Conservation (phyloP, 2,113 vertebrate genomes). For the Tetrax tetrax region DNA sequence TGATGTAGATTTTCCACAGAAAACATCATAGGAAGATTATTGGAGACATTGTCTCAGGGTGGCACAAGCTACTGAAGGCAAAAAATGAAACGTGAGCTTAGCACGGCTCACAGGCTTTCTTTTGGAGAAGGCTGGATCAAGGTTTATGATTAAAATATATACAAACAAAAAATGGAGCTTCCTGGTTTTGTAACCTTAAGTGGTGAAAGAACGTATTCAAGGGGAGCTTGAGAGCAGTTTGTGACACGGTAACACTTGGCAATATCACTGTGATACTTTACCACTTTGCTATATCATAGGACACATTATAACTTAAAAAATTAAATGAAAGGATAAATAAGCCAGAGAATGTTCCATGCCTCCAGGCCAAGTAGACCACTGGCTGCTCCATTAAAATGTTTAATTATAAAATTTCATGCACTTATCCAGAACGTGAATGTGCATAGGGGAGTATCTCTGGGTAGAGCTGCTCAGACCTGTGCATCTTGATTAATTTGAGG, state of each 20-base stretch:
- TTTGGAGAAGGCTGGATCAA: neutral
- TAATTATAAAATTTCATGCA: neutral
- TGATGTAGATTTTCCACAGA: neutral
- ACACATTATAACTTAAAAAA: neutral
- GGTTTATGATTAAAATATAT: neutral
- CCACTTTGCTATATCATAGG: neutral
- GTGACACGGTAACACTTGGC: neutral
- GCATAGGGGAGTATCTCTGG: neutral
- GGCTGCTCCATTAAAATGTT: neutral
- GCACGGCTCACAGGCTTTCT: neutral
- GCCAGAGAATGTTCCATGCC: neutral
- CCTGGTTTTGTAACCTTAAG: neutral
- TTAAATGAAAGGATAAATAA: neutral
- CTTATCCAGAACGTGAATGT: neutral
- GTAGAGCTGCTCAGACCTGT: neutral
- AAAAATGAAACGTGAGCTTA: neutral
- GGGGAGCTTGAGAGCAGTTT: neutral
- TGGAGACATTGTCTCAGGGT: neutral
- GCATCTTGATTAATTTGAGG: neutral
- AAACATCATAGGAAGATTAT: neutral
- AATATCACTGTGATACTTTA: neutral
- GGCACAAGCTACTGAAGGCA: neutral
- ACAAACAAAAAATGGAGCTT: neutral
- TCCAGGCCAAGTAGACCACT: neutral
- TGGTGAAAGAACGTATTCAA: neutral